A percentile compares a stretch with the other conserved stretches of the same genome.
These are phyloP conservation scores for Lineus longissimus DNA, from an alignment of 1,140 invertebrate genomes.

Conservation along the genomic window DNA sequence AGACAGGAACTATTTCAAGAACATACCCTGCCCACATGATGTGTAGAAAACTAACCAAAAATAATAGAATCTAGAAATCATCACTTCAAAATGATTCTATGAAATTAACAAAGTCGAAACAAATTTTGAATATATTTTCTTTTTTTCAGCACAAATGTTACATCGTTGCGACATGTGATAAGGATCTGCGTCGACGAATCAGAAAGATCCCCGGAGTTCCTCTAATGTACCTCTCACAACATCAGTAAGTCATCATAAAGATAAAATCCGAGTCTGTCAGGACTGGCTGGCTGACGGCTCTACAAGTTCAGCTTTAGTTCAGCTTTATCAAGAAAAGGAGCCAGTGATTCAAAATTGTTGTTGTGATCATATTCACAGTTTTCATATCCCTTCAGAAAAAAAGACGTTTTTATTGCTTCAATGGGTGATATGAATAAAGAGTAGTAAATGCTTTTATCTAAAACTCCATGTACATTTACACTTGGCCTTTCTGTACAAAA, in stretches of 20 bases:
- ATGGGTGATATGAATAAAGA: too few relatives aligned
- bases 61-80: too few relatives aligned
- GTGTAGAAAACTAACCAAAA: too few relatives aligned
- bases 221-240: conserved; percentile 93
- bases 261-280: neutral
- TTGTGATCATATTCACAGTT: too few relatives aligned
- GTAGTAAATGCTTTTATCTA: too few relatives aligned
- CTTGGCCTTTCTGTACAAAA: too few relatives aligned
- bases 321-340: neutral
- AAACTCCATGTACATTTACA: too few relatives aligned
- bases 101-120: neutral
- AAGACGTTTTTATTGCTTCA: too few relatives aligned
- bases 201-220: conserved; percentile 98
- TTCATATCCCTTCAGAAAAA: too few relatives aligned
- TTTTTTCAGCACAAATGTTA: conserved; percentile 92
- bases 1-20: too few relatives aligned
- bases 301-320: conserved; percentile 5
- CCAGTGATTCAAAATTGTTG: neutral
- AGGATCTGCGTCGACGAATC: conserved; percentile 91
- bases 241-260: conserved; percentile 60
- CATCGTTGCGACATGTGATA: conserved; percentile 98
- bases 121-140: conserved; percentile 19
- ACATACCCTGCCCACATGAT: too few relatives aligned
- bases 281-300: neutral
- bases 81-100: too few relatives aligned